Evolutionary conservation across 2,113 vertebrate species (phyloP).

Genomic region (Dipodomys ordii): DNA sequence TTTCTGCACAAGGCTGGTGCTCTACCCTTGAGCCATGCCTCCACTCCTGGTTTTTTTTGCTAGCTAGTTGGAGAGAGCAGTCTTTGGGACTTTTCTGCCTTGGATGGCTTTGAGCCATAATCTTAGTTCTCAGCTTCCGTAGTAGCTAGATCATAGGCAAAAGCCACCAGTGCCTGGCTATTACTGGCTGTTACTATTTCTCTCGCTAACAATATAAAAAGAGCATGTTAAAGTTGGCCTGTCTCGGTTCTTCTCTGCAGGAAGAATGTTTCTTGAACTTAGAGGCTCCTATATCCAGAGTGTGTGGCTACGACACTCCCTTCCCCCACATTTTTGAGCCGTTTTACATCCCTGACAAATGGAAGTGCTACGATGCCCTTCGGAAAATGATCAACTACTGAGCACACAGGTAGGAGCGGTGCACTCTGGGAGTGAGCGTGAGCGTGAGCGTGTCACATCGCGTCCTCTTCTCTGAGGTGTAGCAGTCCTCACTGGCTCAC

Average conservation of each 20-base stretch:
- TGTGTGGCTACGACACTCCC: slow-evolving; percentile 98
- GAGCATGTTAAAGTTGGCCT: slow-evolving; percentile 34
- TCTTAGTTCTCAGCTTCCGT: too few species aligned
- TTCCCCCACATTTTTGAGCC: slow-evolving; percentile 98
- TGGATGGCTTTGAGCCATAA: too few species aligned
- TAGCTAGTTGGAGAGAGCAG: too few species aligned
- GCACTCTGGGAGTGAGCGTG: too few species aligned
- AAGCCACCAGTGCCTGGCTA: too few species aligned
- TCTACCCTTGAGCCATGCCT: too few species aligned
- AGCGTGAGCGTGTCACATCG: too few species aligned
- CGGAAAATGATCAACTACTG: slow-evolving; percentile 98
- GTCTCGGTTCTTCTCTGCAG: slow-evolving; percentile 85
- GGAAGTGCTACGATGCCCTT: slow-evolving; percentile 98
- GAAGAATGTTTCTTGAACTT: slow-evolving; percentile 98
- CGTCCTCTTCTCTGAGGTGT: background rate
- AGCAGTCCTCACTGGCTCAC: background rate
- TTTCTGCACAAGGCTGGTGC: too few species aligned
- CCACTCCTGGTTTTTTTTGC: too few species aligned
- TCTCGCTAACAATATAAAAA: background rate
- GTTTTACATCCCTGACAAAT: slow-evolving; percentile 99
- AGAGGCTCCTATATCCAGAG: slow-evolving; percentile 96
- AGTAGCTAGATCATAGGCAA: too few species aligned
- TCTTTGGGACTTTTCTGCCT: too few species aligned
- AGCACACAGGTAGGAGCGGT: slow-evolving; percentile 83
- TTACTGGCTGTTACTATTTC: background rate